Percentiles rank a stretch among this genome's conserved stretches.
phyloP scores from a whole-genome alignment of 2,888 invertebrate species.

The Polia nebulosa region DNA sequence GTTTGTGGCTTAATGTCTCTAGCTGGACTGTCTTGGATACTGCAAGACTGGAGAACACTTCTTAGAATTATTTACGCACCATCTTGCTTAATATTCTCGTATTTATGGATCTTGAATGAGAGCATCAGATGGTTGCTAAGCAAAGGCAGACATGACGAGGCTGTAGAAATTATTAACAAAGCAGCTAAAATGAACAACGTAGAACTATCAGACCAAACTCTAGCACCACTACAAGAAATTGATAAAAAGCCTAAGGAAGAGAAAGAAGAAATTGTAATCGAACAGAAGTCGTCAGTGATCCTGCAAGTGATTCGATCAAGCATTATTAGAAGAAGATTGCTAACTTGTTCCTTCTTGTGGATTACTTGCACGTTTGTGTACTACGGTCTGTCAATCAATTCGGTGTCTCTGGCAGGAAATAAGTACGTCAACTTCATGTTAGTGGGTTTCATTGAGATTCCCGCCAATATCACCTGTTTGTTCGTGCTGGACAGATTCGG shows the following conservation, averaged over 20 bases:
- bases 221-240: constrained; percentile 80
- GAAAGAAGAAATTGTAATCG: constrained; percentile 57
- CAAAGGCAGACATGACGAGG: constrained; percentile 92
- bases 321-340: constrained; percentile 90
- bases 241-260: constrained; percentile 63
- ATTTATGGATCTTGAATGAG: constrained; percentile 94
- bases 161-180: constrained; percentile 91
- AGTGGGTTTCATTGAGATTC: constrained; percentile 93
- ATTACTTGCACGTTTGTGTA: constrained; percentile 95
- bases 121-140: constrained; percentile 95
- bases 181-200: constrained; percentile 93
- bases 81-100: constrained; percentile 92
- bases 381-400: constrained; percentile 95
- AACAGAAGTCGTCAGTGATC: constrained; percentile 74
- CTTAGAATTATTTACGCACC: constrained; percentile 93
- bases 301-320: constrained; percentile 89
- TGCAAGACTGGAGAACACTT: constrained; percentile 93
- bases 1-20: constrained; percentile 93
- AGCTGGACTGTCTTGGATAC: constrained; percentile 93
- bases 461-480: constrained; percentile 93
- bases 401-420: constrained; percentile 94
- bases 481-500: constrained; percentile 92
- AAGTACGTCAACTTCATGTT: constrained; percentile 94
- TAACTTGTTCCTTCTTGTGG: constrained; percentile 94
- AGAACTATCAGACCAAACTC: constrained; percentile 82